Evolutionary conservation across 2,113 vertebrate species (phyloP), one percentile per base, ranked within the genome.

Genomic region (Rousettus leschenaultii): DNA sequence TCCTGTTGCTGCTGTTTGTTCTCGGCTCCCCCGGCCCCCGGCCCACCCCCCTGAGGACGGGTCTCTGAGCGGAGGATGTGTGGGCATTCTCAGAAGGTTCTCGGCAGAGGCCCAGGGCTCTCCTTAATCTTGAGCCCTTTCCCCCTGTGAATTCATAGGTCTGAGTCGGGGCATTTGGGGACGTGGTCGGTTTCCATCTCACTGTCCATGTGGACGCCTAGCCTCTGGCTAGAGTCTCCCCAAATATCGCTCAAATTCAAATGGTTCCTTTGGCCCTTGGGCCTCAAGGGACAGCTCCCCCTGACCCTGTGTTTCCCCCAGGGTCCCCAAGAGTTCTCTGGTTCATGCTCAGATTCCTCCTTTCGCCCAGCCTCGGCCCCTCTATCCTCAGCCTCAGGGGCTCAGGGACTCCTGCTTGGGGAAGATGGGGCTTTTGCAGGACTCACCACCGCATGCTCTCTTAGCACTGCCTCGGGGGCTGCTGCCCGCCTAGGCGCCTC

Each of bases 1-100:
- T 99, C 99, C 99, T 99, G 99, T 99, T 99, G 99, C 99, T 99
- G 99, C 99, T 99, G 99, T 99, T 99, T 99, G 99, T 98, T 98
- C 98, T 99, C 96, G 78, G 98, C 98, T 98, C 98, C 98, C 98
- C 97, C 87, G 28, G 97, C 98, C 98, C 98, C 89, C 97, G 38
- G 78, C 97, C 97, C 98, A 78, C 97, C 97, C 98, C 98, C 97
- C 96, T 91, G 98, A 98, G 96, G 33, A 40, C 10, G 65, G 98
- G 98, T 98, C 99, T 99, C 98, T 96, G 97, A 98, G 98, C 98
- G 97, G 98, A 98, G 98, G 98, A 95, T 91, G 97, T 45, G 75
- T 91, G 35, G 97, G 90, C 77, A 26, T 74, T 86, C 97, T 94
- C 55, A 43, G 51, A 71, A 80, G 83, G 89, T 75, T 88, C 89